These are phyloP conservation scores for Octopus bimaculoides DNA, from an alignment of 1,140 invertebrate genomes.

Conservation along the genomic window DNA sequence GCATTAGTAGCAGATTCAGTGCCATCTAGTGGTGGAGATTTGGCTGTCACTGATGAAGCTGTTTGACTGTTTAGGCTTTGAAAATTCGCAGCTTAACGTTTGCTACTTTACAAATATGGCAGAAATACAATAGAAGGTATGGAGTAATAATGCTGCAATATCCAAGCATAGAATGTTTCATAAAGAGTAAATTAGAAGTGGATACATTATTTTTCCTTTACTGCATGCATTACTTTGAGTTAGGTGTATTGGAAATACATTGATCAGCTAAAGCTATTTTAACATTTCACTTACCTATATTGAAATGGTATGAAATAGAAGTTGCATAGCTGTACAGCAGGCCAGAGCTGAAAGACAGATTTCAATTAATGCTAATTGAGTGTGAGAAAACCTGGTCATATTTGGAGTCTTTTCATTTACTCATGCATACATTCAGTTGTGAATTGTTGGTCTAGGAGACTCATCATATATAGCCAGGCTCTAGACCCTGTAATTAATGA, in stretches of 20 bases:
- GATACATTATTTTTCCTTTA: neutral
- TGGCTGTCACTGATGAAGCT: neutral
- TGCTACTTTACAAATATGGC: no score
- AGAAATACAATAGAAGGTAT: no score
- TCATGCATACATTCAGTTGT: no score
- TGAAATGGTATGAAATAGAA: conserved; percentile 78
- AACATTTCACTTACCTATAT: conserved; percentile 57
- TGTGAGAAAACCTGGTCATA: neutral
- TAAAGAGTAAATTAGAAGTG: neutral
- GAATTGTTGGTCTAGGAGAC: no score
- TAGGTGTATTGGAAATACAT: neutral
- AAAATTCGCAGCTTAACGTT: no score
- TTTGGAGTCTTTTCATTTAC: no score
- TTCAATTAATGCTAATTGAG: conserved; percentile 23
- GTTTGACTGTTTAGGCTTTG: no score
- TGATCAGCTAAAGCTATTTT: neutral
- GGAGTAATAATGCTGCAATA: neutral
- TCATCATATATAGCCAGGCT: no score
- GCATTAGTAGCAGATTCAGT: neutral
- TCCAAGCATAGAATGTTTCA: neutral
- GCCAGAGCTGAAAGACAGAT: conserved; percentile 68
- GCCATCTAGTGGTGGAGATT: conserved; percentile 3
- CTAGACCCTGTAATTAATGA: no score
- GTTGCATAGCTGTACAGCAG: conserved; percentile 77
- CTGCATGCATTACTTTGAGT: neutral